Percentiles rank a stretch among this genome's conserved stretches.
Conservation (phyloP, 2,113 vertebrate genomes). For the Potamarius usumacintae region DNA sequence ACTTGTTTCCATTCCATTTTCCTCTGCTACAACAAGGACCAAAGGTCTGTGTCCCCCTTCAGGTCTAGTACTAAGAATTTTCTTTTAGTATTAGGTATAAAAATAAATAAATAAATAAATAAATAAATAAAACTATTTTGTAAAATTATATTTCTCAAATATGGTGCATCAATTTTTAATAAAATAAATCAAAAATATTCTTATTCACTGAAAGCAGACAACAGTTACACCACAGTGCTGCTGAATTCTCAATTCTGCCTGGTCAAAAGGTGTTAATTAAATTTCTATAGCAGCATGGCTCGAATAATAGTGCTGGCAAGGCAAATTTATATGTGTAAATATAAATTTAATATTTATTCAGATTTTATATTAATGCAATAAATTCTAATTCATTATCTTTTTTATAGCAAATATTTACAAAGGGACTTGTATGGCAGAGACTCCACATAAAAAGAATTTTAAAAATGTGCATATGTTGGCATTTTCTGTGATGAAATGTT, state of each 20-base stretch:
- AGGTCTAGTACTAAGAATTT: background rate
- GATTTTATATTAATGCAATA: background rate
- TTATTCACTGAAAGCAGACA: background rate
- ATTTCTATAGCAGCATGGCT: background rate
- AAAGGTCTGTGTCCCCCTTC: background rate
- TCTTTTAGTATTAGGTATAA: background rate
- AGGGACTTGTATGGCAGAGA: background rate
- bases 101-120: no score
- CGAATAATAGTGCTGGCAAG: background rate
- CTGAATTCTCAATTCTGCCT: background rate
- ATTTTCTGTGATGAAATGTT: background rate
- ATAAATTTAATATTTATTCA: no score
- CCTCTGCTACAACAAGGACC: background rate
- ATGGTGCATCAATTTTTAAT: background rate
- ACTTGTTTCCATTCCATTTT: conserved; percentile 9
- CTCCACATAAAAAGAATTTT: background rate
- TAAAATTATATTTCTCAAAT: background rate
- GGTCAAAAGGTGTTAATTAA: background rate
- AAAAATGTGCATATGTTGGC: background rate
- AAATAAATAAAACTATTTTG: background rate
- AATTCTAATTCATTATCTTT: background rate
- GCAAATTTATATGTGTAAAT: background rate
- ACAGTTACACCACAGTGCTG: background rate
- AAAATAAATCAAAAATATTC: background rate
- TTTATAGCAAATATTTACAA: background rate